Base-by-base conservation (phyloP, 1,140 invertebrate species). In the Zaprionus davidi region DNA sequence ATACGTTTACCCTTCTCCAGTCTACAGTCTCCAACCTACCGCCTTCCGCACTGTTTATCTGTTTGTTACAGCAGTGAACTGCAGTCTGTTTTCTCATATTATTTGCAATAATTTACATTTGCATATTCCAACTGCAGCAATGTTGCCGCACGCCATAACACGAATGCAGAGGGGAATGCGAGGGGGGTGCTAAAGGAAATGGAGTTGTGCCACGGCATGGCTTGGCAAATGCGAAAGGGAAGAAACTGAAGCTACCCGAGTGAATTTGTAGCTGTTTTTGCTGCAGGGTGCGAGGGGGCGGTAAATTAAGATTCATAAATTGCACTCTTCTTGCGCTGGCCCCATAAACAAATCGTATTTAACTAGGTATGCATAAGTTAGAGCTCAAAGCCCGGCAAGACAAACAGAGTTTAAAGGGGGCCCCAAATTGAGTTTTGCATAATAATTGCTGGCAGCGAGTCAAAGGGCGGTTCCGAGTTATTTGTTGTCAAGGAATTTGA, bases 71-170 rank as follows among this genome's bases (percentile, higher is more conserved):
- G 62, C 63, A 76, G 53, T 17, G n/a, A 62, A 68, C 44, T 79
- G 74, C 75, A 77, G 65, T 77, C 64, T 69, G 78, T 79, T 76
- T 59, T 67, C 66, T 69, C 58, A 68, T 71, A 79, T 79, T 77
- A 79, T 79, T 65, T 77, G 76, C 78, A 68, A 79, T 77, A 67
- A 77, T 79, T 79, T 77, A 69, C 65, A 79, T 79, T 77, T 77
- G 64, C 78, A 79, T 79, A 76, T 68, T 67, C 44, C 67, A 63
- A 75, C 49, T 46, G 58, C 57, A 69, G 58, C 46, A 68, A 57
- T n/a, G 55, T 22, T 63, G 60, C 36, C 44, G 36, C 53, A 59
- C 63, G 34, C 15, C 53, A 60, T 20, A 38, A n/a, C 51, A n/a
- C 24, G n/a, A 12, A 63, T n/a, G 36, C 13, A 12, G 46, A 55